Evolutionary conservation across 2,113 vertebrate species (phyloP).

Genomic region (Cisticola juncidis): DNA sequence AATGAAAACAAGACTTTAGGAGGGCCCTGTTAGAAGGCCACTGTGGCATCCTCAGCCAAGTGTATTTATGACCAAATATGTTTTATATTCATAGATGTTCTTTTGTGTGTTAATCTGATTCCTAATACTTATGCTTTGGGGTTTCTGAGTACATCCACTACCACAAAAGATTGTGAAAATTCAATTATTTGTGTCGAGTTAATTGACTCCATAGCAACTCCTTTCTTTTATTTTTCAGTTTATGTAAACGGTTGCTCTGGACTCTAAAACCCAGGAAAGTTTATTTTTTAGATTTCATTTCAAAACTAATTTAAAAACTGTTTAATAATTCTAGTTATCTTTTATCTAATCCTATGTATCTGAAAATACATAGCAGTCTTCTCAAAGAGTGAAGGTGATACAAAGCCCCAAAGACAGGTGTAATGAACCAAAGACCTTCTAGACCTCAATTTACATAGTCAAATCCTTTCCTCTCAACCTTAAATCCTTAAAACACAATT

Average conservation of each 20-base stretch:
- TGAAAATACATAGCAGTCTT: neutral
- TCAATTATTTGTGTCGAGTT: neutral
- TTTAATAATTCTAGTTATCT: neutral
- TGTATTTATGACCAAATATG: neutral
- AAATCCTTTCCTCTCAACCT: conserved; percentile 54
- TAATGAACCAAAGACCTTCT: conserved; percentile 1
- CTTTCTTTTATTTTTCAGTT: neutral
- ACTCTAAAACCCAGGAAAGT: neutral
- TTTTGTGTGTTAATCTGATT: neutral
- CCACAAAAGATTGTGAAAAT: neutral
- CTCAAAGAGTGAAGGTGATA: neutral
- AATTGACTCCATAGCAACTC: conserved; percentile 1
- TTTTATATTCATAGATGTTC: neutral
- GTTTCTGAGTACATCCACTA: neutral
- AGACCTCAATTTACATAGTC: conserved; percentile 47
- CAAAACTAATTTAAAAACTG: neutral
- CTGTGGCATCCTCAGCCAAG: neutral
- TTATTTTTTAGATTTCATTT: neutral
- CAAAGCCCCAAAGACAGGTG: neutral
- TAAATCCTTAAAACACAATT: conserved; percentile 59
- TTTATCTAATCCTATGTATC: neutral
- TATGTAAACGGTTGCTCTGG: neutral
- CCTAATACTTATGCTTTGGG: neutral
- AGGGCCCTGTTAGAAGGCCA: neutral
- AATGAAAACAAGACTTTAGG: neutral